A percentile compares a stretch with the other conserved stretches of the same genome.
Evolutionary conservation across 2,888 invertebrate species (phyloP).

Genomic region (Nomada ruficornis): DNA sequence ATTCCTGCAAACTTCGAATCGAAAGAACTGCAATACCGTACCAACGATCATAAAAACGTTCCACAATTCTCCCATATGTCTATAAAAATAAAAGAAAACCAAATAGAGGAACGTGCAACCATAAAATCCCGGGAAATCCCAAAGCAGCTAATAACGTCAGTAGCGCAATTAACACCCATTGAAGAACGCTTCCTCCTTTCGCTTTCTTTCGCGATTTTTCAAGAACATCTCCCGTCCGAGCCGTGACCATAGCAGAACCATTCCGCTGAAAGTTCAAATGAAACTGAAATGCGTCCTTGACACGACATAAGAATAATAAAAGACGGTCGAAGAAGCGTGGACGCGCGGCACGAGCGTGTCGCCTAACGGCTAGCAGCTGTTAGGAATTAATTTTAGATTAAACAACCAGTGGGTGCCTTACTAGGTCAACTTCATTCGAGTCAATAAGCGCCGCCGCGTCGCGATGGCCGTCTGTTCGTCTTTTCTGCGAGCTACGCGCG

Average conservation of each 20-base stretch:
- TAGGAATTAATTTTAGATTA: conserved; percentile 83
- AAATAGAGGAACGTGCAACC: background rate
- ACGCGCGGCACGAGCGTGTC: conserved; percentile 57
- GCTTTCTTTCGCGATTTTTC: conserved; percentile 9
- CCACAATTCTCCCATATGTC: too few species aligned
- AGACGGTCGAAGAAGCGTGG: conserved; percentile 55
- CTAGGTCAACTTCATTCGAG: conserved; percentile 77
- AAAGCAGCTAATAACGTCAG: background rate
- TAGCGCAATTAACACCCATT: conserved; percentile 5
- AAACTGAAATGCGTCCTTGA: conserved; percentile 65
- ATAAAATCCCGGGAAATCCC: background rate
- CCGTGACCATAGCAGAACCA: background rate
- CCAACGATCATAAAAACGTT: too few species aligned
- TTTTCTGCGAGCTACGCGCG: conserved; percentile 42
- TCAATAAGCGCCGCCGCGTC: conserved; percentile 66
- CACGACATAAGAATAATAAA: conserved; percentile 58
- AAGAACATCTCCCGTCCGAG: background rate
- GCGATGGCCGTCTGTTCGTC: conserved; percentile 44
- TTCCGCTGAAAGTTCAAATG: conserved; percentile 37
- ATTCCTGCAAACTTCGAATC: background rate
- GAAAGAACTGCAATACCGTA: background rate
- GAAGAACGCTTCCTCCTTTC: conserved; percentile 36
- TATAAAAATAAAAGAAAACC: background rate
- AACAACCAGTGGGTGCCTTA: conserved; percentile 77
- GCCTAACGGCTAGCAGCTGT: conserved; percentile 76